Evolutionary conservation across 23 tunicate species (phyloP), one percentile per base, ranked within the genome.

Genomic region (Diplosoma virens): DNA sequence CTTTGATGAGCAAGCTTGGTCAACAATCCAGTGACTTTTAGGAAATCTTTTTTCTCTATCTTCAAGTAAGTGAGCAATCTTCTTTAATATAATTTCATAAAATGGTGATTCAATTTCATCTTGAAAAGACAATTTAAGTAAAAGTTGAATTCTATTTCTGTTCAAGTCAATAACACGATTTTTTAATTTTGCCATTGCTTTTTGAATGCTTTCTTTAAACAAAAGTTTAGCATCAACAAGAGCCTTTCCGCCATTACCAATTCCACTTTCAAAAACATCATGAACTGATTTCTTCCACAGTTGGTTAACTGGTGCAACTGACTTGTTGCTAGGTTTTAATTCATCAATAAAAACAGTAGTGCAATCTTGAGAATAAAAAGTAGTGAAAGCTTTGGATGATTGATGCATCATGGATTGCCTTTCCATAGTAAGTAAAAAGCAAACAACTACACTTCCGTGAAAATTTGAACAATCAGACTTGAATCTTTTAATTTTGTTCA

Each of bases 331-430:
- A 5, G 93, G 81, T 52, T 73, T 46, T 24, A 87, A 37, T 66
- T 87, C 81, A 48, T 87, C 93, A 18, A 87, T 79, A 37, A 73
- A 87, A 24, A 87, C 64, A 28, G 84, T 47, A 2, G 17, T n/a
- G 32, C 81, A 82, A 21, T 87, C 86, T 20, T 25, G 7, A 34
- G 73, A 37, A 59, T 87, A 83, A 31, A 68, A 85, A 17, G 36
- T 58, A 27, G 67, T 33, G 33, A 73, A 74, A 1, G 86, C 64
- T 31, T 59, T 21, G 3, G n/a, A 7, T 16, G 32, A 35, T 23
- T 23, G 37, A 2, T 33, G 30, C 2, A 14, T 50, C 2, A 24
- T 71, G 17, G 76, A 59, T 16, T 65, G 81, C 28, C 93, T 73
- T 74, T 87, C 93, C 53, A 85, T 11, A 1, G 93, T 68, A 25